phyloP scores from a whole-genome alignment of 2,888 invertebrate genomes.

The Clivina fossor region DNA sequence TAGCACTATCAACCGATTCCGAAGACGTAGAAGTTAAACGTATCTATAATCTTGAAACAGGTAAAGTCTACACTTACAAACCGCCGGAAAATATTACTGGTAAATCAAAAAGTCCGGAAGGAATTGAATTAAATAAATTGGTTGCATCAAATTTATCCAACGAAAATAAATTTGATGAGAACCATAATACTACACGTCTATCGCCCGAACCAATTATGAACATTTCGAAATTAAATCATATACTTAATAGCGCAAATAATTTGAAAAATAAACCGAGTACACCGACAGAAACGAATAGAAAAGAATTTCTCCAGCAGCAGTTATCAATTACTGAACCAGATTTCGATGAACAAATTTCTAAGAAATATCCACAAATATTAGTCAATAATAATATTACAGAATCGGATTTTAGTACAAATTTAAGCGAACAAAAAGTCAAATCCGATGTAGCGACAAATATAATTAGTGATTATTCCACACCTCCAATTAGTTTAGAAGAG shows the following conservation, averaged over 20 bases:
- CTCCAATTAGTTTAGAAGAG: constrained; percentile 29
- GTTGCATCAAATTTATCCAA: constrained; percentile 19
- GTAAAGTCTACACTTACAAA: constrained; percentile 39
- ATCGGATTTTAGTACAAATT: no score
- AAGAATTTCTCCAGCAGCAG: constrained; percentile 10
- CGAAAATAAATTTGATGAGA: constrained; percentile 30
- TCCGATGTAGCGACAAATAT: no score
- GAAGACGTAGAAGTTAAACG: constrained; percentile 49
- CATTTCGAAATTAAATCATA: constrained; percentile 29
- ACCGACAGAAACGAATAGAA: background rate
- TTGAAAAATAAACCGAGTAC: background rate
- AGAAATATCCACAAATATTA: constrained; percentile 26
- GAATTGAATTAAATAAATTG: constrained; percentile 19
- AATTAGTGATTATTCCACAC: constrained; percentile 7
- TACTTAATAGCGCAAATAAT: no score
- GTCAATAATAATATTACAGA: constrained; percentile 16
- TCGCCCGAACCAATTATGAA: constrained; percentile 31
- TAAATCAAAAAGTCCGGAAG: constrained; percentile 34
- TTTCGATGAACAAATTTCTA: constrained; percentile 20
- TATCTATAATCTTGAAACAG: constrained; percentile 50
- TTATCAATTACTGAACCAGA: constrained; percentile 7
- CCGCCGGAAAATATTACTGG: constrained; percentile 38
- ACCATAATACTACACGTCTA: constrained; percentile 24
- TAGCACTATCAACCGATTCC: constrained; percentile 51
- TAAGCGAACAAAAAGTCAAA: no score